Percentiles rank a stretch among this genome's conserved stretches.
These are phyloP conservation scores for Ophioderma brevispina DNA, from an alignment of 35 echinoderm and acorn worm species.

Conservation along the genomic window DNA sequence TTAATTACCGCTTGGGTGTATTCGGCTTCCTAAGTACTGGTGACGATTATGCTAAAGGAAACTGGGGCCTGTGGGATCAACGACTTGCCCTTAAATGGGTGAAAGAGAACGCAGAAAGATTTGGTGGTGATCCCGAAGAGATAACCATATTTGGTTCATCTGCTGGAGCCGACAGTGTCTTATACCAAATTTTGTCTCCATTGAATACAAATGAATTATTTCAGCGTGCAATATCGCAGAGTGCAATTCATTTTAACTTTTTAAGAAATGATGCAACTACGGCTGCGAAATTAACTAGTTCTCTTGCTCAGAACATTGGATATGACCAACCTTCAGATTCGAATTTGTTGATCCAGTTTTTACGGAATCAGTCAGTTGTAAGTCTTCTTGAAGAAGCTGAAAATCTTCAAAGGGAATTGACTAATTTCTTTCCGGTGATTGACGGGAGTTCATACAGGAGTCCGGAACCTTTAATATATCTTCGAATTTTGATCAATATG, in stretches of 20 bases:
- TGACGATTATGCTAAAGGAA: conserved; percentile 54
- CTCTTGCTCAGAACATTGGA: not conserved
- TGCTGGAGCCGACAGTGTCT: conserved; percentile 58
- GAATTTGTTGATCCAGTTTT: not conserved
- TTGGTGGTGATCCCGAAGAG: conserved; percentile 64
- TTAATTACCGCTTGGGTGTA: conserved; percentile 82
- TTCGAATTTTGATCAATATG: conserved; percentile 10
- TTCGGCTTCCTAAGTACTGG: conserved; percentile 73
- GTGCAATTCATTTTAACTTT: not conserved
- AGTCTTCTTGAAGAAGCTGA: not conserved
- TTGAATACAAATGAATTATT: conserved; percentile 10
- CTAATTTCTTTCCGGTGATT: conserved; percentile 34
- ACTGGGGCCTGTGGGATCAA: conserved; percentile 85
- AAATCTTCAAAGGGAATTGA: not conserved
- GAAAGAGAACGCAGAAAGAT: conserved; percentile 66
- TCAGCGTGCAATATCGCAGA: conserved; percentile 25
- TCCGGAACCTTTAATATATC: not conserved
- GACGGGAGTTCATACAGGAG: conserved; percentile 40
- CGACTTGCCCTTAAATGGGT: conserved; percentile 73
- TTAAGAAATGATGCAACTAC: not conserved
- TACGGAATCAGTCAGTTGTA: conserved; percentile 2
- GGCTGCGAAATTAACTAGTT: not conserved
- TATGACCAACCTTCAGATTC: not conserved
- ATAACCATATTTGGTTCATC: conserved; percentile 88
- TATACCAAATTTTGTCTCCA: conserved; percentile 20